Evolutionary conservation across 2,113 vertebrate genomes (phyloP), one percentile per base, ranked within the genome.

Genomic region (Elgaria multicarinata): DNA sequence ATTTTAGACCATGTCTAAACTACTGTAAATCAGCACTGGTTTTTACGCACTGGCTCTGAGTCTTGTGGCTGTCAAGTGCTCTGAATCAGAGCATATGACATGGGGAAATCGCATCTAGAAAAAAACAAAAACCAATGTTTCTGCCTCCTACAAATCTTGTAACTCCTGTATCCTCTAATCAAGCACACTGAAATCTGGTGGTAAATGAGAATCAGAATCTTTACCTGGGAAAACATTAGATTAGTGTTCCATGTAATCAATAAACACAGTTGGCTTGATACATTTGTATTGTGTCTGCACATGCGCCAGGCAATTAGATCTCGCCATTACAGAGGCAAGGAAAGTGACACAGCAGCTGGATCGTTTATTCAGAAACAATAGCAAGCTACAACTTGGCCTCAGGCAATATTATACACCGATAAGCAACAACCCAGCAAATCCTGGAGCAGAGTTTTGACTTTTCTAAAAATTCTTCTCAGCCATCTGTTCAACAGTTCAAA

Each of bases 221-320:
- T 87, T 83, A 83, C 44, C 50, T 9, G 90, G 85, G 79, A 94
- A 81, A 95, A 90, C 50, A 86, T 90, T 88, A 87, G 83, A 76
- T 16, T 64, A 76, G 55, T 66, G 64, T 0, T 1, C 13, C 12
- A 12, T 72, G 85, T 72, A 87, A 91, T 87, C 91, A 93, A 92
- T 18, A 10, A 10, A 84, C 69, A 33, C 67, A 66, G 79, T 91
- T 83, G 16, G 36, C 81, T 50, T 64, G 67, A 83, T 75, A 80
- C 55, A 89, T 87, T 89, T 87, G 44, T 78, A 74, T 2, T 53
- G 72, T 22, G 92, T 87, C 90, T 67, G 14, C 9, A 3, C 26
- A 22, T 90, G 87, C 46, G 80, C 0, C 46, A 79, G 84, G 77
- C 90, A 94, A 92, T 72, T 66, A 39, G 44, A 93, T 46, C 62